Base-by-base conservation (phyloP, 2,797 vertebrate species). In the Lophius americanus region DNA sequence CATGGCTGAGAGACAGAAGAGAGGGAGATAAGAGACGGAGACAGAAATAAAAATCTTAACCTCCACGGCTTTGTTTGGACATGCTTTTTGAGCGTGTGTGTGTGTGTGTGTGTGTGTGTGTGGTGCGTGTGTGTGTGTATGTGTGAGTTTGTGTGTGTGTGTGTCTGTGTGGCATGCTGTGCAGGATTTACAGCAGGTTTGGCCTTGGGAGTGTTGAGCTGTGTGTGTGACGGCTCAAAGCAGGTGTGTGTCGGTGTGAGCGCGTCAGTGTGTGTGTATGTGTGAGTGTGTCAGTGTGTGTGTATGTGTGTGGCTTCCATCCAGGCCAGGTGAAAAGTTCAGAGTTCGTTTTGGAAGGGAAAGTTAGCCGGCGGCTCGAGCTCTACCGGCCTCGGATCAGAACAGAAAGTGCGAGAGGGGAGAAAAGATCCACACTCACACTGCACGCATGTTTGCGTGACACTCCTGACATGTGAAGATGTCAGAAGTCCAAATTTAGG, bases 241-340 rank as follows among this genome's bases (percentile, higher is more conserved):
- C 91, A 92, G 91, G 61, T 72, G 80, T 68, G 61, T 60, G 38
- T 52, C 35, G 54, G 70, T 82, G 67, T 68, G 41, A 55, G 80
- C 52, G 56, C 47, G 37, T 58, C 32, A 46, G 38, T 55, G 73
- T 82, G 70, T 68, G 51, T 59, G 80, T 52, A 47, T 44, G 33
- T 60, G 70, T 72, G 64, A 79, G 89, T 72, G 80, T 68, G 61
- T 60, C 35, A 50, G 38, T 58, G 70, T 82, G 67, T 68, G 46
- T 59, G 80, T 54, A 53, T 51, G 37, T 66, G 56, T 58, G 36
- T 50, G 38, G 23, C 23, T 23, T 23, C 23, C 23, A 23, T 75
- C 38, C 52, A 64, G 73, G 68, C 49, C 76, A 86, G 87, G 84
- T 89, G 83, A 92, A 89, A 83, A 85, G 89, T 89, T 92, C 81